Evolutionary conservation across 2,113 vertebrate species (phyloP).

Genomic region (Anseranas semipalmata): DNA sequence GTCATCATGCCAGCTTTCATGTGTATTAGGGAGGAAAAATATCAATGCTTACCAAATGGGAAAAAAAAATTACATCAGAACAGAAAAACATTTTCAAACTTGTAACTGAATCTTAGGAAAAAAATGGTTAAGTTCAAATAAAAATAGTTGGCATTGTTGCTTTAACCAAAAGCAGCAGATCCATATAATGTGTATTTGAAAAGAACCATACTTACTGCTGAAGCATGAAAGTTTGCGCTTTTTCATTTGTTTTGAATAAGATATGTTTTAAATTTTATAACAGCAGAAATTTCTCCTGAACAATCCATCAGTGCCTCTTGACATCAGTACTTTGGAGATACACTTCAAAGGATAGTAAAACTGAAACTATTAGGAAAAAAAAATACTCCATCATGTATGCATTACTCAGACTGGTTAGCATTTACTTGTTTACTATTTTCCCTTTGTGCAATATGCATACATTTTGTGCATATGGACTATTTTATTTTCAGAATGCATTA

Average conservation of each 20-base stretch:
- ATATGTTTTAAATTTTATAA: conserved; percentile 5
- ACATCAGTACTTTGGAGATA: neutral
- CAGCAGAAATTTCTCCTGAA: neutral
- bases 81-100: neutral
- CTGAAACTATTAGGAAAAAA: conserved; percentile 6
- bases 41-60: neutral
- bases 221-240: neutral
- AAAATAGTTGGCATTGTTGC: neutral
- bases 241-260: conserved; percentile 8
- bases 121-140: neutral
- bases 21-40: neutral
- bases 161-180: neutral
- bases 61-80: neutral
- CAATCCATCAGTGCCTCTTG: neutral
- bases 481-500: conserved; percentile 50
- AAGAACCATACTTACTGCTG: neutral
- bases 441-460: neutral
- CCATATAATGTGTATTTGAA: neutral
- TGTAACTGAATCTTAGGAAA: neutral
- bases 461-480: neutral
- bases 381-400: neutral
- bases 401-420: conserved; percentile 22
- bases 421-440: conserved; percentile 15
- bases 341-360: conserved; percentile 32
- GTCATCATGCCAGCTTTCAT: neutral